Evolutionary conservation across 2,888 invertebrate genomes (phyloP).

Genomic region (Seira sanloemensis): DNA sequence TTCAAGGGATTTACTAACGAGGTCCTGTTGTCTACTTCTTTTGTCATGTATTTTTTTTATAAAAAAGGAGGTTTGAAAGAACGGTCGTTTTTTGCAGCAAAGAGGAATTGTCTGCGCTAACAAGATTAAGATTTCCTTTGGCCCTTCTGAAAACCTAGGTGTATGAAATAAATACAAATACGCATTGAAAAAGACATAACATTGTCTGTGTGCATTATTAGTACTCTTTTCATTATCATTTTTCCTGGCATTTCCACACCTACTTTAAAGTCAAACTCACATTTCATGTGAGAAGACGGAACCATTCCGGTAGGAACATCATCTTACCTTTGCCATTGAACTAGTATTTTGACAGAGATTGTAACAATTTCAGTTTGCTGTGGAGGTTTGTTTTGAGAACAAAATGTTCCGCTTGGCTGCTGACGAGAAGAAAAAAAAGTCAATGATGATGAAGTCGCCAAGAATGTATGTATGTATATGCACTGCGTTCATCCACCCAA

Average conservation of each 20-base stretch:
- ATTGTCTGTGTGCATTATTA: no score
- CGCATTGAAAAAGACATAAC: no score
- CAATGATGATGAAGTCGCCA: no score
- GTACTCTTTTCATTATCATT: no score
- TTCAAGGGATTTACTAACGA: not conserved
- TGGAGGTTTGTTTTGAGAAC: constrained; percentile 35
- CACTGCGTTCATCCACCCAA: no score
- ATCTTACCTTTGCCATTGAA: constrained; percentile 68
- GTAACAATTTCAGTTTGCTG: constrained; percentile 39
- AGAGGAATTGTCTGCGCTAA: not conserved
- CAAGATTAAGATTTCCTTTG: not conserved
- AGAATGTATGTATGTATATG: no score
- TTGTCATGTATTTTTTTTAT: not conserved
- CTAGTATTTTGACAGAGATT: constrained; percentile 61
- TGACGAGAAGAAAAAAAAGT: constrained; percentile 51
- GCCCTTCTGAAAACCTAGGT: not conserved
- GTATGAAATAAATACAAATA: no score
- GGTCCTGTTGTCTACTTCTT: not conserved
- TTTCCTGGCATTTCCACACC: not conserved
- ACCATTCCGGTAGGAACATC: constrained; percentile 58
- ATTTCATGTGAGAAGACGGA: constrained; percentile 9
- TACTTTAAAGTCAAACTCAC: not conserved
- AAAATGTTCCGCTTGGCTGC: constrained; percentile 55
- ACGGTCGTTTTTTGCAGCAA: not conserved
- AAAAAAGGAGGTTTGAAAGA: no score